Base-by-base conservation (phyloP, 1,140 invertebrate genomes). In the Hyles euphorbiae region DNA sequence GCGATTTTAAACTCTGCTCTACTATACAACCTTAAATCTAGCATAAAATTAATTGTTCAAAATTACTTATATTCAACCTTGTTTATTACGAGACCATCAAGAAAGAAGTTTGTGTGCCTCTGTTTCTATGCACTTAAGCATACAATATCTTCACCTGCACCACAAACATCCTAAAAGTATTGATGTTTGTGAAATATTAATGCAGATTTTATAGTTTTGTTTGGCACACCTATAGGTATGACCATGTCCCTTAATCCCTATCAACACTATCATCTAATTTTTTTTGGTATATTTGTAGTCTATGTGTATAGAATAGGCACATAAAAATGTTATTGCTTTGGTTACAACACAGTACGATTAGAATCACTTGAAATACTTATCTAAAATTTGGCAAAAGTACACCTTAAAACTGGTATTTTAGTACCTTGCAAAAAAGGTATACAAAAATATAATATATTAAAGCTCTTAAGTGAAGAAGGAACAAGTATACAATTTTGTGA, bases 321-420 rank as follows among this genome's bases (percentile, higher is more conserved):
- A 84, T 76, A 86, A 83, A 65, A 83, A 76, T 79, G 76, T 82
- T 86, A 87, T 87, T 87, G 84, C 84, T 87, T 87, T 87, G 84
- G 82, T 87, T 85, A 84, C 76, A 85, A 81, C 77, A 82, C 78
- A 87, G 76, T 82, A 71, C 70, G 34, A 74, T 47, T 74, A 78
- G 77, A 63, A 79, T 81, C 73, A 81, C 76, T 78, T 77, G 62
- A 76, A 80, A 78, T 68, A 80, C 76, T 79, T 87, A 86, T 84
- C 82, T 87, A 87, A 84, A 82, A 79, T 84, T 87, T 86, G 83
- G 84, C 81, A 82, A 76, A 80, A 69, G 65, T 75, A 65, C 55
- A 71, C 71, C 79, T 80, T 63, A 76, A 70, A 74, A 70, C 64
- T 76, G 73, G 74, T 75, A 75, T 47, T 66, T 65, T 58, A 74